phyloP scores from a whole-genome alignment of 1,140 invertebrate species.

The Temnothorax nylanderi region DNA sequence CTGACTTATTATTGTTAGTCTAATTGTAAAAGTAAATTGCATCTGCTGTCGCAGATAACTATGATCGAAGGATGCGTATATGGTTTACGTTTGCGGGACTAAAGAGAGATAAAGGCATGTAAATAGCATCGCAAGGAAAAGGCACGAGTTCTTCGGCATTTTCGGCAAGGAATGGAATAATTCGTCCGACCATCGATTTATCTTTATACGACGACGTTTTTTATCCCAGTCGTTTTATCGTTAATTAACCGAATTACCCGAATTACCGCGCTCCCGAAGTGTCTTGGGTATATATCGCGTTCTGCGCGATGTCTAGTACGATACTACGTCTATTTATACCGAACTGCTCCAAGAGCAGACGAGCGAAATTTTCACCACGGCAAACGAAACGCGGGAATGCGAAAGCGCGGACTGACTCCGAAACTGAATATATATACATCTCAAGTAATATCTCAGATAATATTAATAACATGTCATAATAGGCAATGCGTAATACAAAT shows the following conservation, averaged over 20 bases:
- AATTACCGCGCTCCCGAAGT: slow-evolving; percentile 28
- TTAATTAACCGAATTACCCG: slow-evolving; percentile 13
- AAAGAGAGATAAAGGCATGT: neutral
- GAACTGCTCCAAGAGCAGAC: slow-evolving; percentile 46
- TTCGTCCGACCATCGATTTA: neutral
- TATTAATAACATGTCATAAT: neutral
- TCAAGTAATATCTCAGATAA: neutral
- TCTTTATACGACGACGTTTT: neutral
- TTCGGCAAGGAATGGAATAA: neutral
- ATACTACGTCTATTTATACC: slow-evolving; percentile 71
- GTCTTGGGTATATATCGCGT: slow-evolving; percentile 18
- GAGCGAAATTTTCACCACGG: slow-evolving; percentile 66
- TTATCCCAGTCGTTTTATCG: neutral
- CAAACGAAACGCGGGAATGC: slow-evolving; percentile 6
- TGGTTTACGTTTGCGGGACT: neutral
- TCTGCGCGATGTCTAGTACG: slow-evolving; percentile 57
- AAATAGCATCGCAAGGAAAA: neutral
- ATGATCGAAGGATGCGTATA: neutral
- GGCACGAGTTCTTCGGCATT: neutral
- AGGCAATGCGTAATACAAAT: neutral
- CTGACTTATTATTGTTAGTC: too few relatives aligned
- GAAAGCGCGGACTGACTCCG: neutral
- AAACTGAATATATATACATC: neutral
- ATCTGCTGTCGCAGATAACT: neutral
- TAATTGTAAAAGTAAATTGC: neutral